Evolutionary conservation across 2,888 invertebrate species (phyloP).

Genomic region (Tipula lateralis): DNA sequence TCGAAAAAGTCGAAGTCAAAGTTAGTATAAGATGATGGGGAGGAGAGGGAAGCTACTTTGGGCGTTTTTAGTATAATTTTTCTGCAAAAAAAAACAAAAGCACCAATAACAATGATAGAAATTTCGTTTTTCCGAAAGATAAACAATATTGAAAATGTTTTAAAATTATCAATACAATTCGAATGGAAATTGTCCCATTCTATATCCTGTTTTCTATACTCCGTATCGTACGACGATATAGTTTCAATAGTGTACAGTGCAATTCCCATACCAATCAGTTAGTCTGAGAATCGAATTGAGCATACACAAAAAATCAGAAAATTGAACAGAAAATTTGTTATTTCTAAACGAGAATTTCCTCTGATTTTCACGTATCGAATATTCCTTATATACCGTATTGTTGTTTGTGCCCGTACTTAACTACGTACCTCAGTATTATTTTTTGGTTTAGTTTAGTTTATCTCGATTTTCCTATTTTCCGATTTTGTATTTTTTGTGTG

Average conservation of each 20-base stretch:
- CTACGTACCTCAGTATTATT: background rate
- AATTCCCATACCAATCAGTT: background rate
- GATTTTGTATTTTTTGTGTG: background rate
- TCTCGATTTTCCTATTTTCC: background rate
- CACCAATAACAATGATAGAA: background rate
- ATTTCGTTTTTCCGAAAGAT: background rate
- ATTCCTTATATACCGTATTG: background rate
- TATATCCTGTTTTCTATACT: background rate
- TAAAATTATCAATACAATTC: background rate
- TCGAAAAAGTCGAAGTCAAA: background rate
- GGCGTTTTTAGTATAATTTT: background rate
- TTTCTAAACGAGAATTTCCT: background rate
- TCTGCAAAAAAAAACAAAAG: background rate
- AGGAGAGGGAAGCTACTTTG: background rate
- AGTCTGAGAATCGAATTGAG: background rate
- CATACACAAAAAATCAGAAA: background rate
- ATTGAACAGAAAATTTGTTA: constrained; percentile 13
- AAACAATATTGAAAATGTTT: background rate
- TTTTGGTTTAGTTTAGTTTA: background rate
- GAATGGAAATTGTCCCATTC: background rate
- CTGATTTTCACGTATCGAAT: background rate
- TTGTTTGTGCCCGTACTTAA: background rate
- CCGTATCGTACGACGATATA: background rate
- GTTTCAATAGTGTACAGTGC: background rate
- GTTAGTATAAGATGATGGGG: background rate